phyloP scores from a whole-genome alignment of 1,140 invertebrate genomes.

The Onthophagus taurus region DNA sequence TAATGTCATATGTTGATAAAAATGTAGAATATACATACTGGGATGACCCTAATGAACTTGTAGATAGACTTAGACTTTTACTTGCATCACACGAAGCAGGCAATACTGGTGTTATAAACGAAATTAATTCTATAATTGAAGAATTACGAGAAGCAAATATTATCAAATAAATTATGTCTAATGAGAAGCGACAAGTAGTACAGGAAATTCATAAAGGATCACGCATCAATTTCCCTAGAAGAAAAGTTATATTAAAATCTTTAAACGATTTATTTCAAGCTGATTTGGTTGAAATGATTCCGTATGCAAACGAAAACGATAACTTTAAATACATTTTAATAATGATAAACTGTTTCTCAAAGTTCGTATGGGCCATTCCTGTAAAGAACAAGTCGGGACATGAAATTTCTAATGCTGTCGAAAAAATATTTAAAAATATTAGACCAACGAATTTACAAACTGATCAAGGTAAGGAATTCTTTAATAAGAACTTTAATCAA shows the following conservation, averaged over 20 bases:
- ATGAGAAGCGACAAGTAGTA: slow-evolving; percentile 22
- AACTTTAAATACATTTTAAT: slow-evolving; percentile 28
- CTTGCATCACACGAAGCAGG: neutral
- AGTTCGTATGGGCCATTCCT: slow-evolving; percentile 28
- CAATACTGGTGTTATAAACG: slow-evolving; percentile 6
- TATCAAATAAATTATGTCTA: slow-evolving; percentile 6
- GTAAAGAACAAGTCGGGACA: slow-evolving; percentile 28
- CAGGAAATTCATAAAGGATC: slow-evolving; percentile 35
- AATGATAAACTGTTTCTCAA: slow-evolving; percentile 32
- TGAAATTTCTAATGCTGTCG: slow-evolving; percentile 23
- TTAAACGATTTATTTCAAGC: slow-evolving; percentile 23
- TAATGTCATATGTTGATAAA: slow-evolving; percentile 2
- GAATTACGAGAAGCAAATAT: slow-evolving; percentile 8
- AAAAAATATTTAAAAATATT: slow-evolving; percentile 8
- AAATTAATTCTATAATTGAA: slow-evolving; percentile 8
- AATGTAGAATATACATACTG: slow-evolving; percentile 3
- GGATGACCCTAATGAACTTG: slow-evolving; percentile 8
- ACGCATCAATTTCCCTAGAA: slow-evolving; percentile 32
- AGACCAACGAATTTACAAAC: slow-evolving; percentile 13
- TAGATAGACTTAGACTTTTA: slow-evolving; percentile 8
- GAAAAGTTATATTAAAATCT: slow-evolving; percentile 30
- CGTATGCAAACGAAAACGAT: slow-evolving; percentile 23
- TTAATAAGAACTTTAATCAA: slow-evolving; percentile 12
- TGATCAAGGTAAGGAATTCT: slow-evolving; percentile 14
- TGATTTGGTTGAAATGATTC: slow-evolving; percentile 23